phyloP scores from a whole-genome alignment of 2,888 invertebrate species.

The Eupithecia abbreviata region DNA sequence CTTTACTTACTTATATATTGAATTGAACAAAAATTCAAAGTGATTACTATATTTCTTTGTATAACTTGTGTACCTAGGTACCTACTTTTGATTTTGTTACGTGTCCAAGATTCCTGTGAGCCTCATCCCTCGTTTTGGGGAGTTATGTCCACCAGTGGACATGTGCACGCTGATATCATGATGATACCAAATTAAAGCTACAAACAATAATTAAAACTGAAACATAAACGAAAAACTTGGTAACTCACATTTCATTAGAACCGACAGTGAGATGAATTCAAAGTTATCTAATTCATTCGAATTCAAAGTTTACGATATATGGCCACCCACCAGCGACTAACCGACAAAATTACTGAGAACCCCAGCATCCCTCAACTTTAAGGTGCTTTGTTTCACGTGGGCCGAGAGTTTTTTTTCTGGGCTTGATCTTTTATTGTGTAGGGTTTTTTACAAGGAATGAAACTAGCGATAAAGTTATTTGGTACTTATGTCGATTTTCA shows the following conservation, averaged over 20 bases:
- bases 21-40: too few relatives aligned
- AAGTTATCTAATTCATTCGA: slow-evolving; percentile 68
- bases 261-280: slow-evolving; percentile 67
- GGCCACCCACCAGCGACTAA: slow-evolving; percentile 58
- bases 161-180: not conserved
- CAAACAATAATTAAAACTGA: slow-evolving; percentile 21
- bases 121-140: too few relatives aligned
- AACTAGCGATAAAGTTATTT: not conserved
- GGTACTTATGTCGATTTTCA: too few relatives aligned
- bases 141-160: not conserved
- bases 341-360: slow-evolving; percentile 54
- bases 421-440: not conserved
- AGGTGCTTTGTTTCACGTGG: not conserved
- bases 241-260: slow-evolving; percentile 72
- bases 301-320: slow-evolving; percentile 76
- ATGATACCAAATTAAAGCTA: not conserved
- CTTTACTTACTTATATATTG: too few relatives aligned
- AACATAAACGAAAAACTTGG: slow-evolving; percentile 53
- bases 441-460: not conserved
- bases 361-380: slow-evolving; percentile 42
- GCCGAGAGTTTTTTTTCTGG: not conserved
- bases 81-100: too few relatives aligned
- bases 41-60: too few relatives aligned
- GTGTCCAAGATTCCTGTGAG: too few relatives aligned
- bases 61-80: too few relatives aligned